These are phyloP conservation scores for Sipunculus nudus DNA, from an alignment of 2,888 invertebrate genomes.

Conservation along the genomic window DNA sequence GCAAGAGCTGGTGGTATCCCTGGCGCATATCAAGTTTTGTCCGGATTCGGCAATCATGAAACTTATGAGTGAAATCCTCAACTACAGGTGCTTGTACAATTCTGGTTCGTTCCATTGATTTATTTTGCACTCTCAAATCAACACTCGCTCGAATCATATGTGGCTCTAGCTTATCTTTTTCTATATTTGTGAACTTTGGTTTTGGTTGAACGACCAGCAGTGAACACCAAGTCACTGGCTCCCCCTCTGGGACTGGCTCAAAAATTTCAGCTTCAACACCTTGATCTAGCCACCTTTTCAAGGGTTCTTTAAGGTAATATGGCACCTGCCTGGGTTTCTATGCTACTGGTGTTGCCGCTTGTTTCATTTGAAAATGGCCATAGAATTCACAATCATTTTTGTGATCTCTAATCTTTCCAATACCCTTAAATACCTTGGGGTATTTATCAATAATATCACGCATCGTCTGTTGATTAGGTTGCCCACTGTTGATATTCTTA, in stretches of 20 bases:
- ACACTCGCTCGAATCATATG: conserved; percentile 19
- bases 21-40: conserved; percentile 10
- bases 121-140: conserved; percentile 13
- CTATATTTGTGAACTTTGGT: conserved; percentile 4
- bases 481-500: neutral
- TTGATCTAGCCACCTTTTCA: conserved; percentile 1
- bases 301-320: conserved; percentile 14
- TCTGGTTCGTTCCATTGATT: conserved; percentile 8
- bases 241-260: conserved; percentile 10
- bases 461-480: neutral
- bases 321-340: conserved; percentile 13
- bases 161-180: conserved; percentile 12
- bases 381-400: too few relatives aligned
- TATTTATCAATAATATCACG: neutral
- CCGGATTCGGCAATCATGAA: neutral
- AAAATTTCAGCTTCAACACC: conserved; percentile 3
- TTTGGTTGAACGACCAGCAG: conserved; percentile 20
- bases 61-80: conserved; percentile 9
- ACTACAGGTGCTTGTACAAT: conserved; percentile 5
- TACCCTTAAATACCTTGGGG: neutral
- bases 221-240: conserved; percentile 20
- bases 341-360: conserved; percentile 7
- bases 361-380: conserved; percentile 10
- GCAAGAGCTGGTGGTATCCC: conserved; percentile 9
- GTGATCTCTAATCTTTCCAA: neutral